These are phyloP conservation scores for Ceratina calcarata DNA, from an alignment of 1,140 invertebrate species.

Conservation along the genomic window DNA sequence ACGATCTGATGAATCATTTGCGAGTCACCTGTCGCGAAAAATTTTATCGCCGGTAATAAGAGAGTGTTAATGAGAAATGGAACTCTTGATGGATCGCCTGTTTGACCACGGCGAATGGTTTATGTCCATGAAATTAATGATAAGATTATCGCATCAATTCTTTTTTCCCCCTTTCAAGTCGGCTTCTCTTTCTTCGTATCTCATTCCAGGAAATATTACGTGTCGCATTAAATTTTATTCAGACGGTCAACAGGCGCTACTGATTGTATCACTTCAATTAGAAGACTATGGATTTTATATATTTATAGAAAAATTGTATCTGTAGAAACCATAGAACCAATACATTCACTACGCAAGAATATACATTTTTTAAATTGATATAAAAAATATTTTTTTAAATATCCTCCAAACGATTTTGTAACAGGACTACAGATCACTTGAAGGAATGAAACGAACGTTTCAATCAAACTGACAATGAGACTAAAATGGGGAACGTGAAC, in stretches of 20 bases:
- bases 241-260: not conserved
- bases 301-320: too few relatives aligned
- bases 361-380: too few relatives aligned
- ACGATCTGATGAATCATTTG: conserved; percentile 10
- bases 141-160: not conserved
- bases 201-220: too few relatives aligned
- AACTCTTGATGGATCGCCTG: not conserved
- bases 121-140: not conserved
- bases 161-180: not conserved
- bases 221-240: not conserved
- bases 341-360: too few relatives aligned
- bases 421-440: too few relatives aligned
- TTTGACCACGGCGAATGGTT: not conserved
- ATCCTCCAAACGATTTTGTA: too few relatives aligned
- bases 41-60: not conserved
- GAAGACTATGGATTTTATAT: too few relatives aligned
- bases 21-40: conserved; percentile 3
- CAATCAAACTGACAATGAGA: not conserved
- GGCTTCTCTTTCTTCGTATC: too few relatives aligned
- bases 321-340: too few relatives aligned
- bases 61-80: not conserved
- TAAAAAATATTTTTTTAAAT: too few relatives aligned
- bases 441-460: conserved; percentile 13
- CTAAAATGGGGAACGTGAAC: not conserved
- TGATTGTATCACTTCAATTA: not conserved